Evolutionary conservation across 2,888 invertebrate species (phyloP), one percentile per base, ranked within the genome.

Genomic region (Teinopalpus imperialis): DNA sequence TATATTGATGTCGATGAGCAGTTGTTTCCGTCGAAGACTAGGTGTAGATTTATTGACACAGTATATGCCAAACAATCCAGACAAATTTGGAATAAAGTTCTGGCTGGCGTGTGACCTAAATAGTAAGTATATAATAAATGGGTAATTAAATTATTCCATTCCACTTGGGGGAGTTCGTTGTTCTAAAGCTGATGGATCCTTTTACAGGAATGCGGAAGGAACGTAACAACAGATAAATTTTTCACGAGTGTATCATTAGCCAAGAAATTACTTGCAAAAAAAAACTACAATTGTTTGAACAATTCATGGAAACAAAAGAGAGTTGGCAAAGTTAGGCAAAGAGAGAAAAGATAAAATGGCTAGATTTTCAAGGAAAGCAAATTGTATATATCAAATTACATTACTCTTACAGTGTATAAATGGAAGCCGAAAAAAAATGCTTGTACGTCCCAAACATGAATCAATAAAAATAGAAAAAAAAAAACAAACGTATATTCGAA

Each of bases 81-180:
- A n/a, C n/a, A n/a, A n/a, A n/a, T n/a, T n/a, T n/a, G n/a, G n/a
- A 6, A 12, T 10, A 10, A 29, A 29, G 29, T 43, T 43, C 30
- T 43, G 35, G 29, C 29, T 43, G 23, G 43, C 43, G 18, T 36
- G 29, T 36, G 36, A 43, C 34, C 34, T 43, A 23, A 34, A 27
- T 9, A 43, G 34, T 27, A 41, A 35, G 13, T 40, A 30, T 40
- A 42, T 42, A 42, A 40, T 40, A 40, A 40, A 40, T 40, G 29
- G 40, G 32, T 41, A 23, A 23, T 18, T 18, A 37, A 26, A 26
- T 37, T 37, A 9, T 37, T 37, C 37, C 24, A 13, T 26, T 26
- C 37, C 26, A 24, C 24, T 24, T 39, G 39, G 39, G 39, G 29
- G n/a, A 39, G 29, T 29, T 39, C 39, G 39, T 39, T 39, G 27